phyloP scores from a whole-genome alignment of 2,888 invertebrate genomes.

The Thymelicus lineola region DNA sequence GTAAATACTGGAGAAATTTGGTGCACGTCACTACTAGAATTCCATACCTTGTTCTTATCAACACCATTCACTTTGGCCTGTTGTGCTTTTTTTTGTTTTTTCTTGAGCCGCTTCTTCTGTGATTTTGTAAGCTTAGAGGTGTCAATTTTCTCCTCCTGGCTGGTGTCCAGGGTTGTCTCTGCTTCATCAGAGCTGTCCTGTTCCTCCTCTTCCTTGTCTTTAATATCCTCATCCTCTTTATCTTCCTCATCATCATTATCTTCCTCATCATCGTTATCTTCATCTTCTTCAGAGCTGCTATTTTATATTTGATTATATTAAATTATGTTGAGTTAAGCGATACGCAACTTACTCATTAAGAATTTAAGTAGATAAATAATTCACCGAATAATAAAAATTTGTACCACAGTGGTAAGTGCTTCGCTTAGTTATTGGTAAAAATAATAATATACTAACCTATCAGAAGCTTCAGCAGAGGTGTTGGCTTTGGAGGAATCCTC shows the following conservation, averaged over 20 bases:
- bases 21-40: too few species aligned
- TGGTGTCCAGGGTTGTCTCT: slow-evolving; percentile 71
- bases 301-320: not conserved
- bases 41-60: slow-evolving; percentile 68
- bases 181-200: slow-evolving; percentile 72
- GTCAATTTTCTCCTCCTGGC: slow-evolving; percentile 73
- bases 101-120: slow-evolving; percentile 70
- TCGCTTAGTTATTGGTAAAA: too few species aligned
- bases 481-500: slow-evolving; percentile 79
- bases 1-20: too few species aligned
- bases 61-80: slow-evolving; percentile 77
- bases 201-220: slow-evolving; percentile 68
- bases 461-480: slow-evolving; percentile 62
- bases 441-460: slow-evolving; percentile 52
- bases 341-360: not conserved
- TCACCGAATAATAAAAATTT: too few species aligned
- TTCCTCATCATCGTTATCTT: slow-evolving; percentile 67
- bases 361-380: too few species aligned
- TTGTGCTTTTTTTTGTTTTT: slow-evolving; percentile 58
- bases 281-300: slow-evolving; percentile 52
- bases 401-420: too few species aligned
- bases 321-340: not conserved
- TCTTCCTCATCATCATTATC: slow-evolving; percentile 73
- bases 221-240: slow-evolving; percentile 64
- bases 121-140: slow-evolving; percentile 71